Evolutionary conservation across 2,797 vertebrate genomes (phyloP).

Genomic region (Eutrigla gurnardus): DNA sequence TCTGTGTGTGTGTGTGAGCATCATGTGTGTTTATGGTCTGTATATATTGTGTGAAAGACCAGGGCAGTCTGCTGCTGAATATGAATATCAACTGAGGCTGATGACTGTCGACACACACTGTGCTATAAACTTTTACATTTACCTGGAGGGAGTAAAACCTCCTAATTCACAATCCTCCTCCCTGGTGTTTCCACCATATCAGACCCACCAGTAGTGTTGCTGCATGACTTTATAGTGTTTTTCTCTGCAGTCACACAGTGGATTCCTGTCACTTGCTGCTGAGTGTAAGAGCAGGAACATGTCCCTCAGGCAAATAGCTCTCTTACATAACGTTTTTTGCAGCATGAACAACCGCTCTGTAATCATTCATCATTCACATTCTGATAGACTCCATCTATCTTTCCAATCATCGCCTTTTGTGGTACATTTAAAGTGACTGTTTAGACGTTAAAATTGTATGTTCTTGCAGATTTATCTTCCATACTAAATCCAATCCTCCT

Average conservation of each 20-base stretch:
- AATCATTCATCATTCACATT: constrained; percentile 27
- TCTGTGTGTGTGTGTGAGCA: constrained; percentile 23
- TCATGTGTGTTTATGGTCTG: constrained; percentile 39
- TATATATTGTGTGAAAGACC: constrained; percentile 31
- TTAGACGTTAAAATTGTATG: neutral
- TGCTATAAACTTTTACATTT: neutral
- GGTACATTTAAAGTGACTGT: neutral
- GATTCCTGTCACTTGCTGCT: constrained; percentile 14
- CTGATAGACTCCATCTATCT: constrained; percentile 18
- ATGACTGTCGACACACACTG: constrained; percentile 5
- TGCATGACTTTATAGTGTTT: neutral
- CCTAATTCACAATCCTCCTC: neutral
- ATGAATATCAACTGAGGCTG: constrained; percentile 14
- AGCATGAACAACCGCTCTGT: constrained; percentile 28
- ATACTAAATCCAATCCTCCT: neutral
- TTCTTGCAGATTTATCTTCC: neutral
- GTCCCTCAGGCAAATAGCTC: constrained; percentile 20
- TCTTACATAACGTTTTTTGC: constrained; percentile 9
- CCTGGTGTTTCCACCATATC: neutral
- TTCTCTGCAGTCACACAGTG: constrained; percentile 21
- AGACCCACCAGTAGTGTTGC: neutral
- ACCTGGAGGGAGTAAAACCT: neutral
- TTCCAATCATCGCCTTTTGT: neutral
- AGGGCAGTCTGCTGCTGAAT: constrained; percentile 20
- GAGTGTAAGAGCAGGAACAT: constrained; percentile 22